phyloP scores from a whole-genome alignment of 2,888 invertebrate species.

The Perizoma affinitatum region DNA sequence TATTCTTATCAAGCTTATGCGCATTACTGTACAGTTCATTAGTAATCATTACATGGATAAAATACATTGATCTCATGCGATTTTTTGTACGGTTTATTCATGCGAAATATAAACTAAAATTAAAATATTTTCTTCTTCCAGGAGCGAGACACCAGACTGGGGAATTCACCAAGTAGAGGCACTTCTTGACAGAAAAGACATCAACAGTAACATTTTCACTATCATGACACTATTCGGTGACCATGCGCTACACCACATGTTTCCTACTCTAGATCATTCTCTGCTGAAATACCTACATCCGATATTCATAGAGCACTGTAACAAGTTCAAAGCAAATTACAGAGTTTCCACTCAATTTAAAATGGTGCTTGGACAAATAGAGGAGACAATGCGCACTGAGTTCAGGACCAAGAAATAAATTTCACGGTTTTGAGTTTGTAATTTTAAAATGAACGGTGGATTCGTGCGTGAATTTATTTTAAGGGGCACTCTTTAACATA shows the following conservation, averaged over 20 bases:
- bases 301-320: conserved; percentile 83
- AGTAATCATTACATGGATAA: too few species aligned
- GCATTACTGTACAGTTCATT: too few species aligned
- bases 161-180: conserved; percentile 90
- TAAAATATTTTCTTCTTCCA: conserved; percentile 7
- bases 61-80: too few species aligned
- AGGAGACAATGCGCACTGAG: conserved; percentile 57
- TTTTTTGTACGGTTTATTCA: too few species aligned
- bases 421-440: conserved; percentile 37
- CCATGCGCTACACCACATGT: conserved; percentile 91
- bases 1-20: too few species aligned
- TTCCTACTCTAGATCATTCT: conserved; percentile 91
- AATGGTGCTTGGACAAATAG: conserved; percentile 66
- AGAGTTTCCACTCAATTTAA: conserved; percentile 63
- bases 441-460: conserved; percentile 23
- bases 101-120: too few species aligned
- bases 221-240: conserved; percentile 90
- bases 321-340: conserved; percentile 84
- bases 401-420: conserved; percentile 43
- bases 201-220: conserved; percentile 86
- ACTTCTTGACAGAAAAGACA: conserved; percentile 88
- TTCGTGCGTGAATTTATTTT: background rate
- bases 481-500: too few species aligned
- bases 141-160: conserved; percentile 85
- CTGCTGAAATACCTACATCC: conserved; percentile 86